These are phyloP conservation scores for Amphiduros pacificus DNA, from an alignment of 2,888 invertebrate genomes.

Conservation along the genomic window DNA sequence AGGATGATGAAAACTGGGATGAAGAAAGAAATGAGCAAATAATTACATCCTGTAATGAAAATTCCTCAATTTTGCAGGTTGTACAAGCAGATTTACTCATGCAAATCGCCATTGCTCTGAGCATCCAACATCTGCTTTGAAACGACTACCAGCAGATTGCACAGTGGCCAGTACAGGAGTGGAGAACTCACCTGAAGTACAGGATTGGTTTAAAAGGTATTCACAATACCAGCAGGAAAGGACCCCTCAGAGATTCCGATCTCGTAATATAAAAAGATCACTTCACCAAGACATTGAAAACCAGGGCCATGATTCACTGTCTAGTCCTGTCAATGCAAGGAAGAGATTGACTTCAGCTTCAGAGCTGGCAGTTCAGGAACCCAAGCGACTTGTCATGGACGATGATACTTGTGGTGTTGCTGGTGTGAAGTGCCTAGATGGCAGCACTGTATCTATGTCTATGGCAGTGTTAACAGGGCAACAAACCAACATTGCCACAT, in stretches of 20 bases:
- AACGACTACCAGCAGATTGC: constrained; percentile 36
- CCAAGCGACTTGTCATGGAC: too few relatives aligned
- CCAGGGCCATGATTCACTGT: not conserved
- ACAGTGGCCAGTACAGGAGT: not conserved
- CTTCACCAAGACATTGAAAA: constrained; percentile 26
- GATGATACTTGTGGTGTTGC: too few relatives aligned
- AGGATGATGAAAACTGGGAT: too few relatives aligned
- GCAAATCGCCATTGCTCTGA: constrained; percentile 76
- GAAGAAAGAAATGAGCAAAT: too few relatives aligned
- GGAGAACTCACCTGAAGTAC: constrained; percentile 1
- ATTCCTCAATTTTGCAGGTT: constrained; percentile 58
- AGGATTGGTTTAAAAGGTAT: constrained; percentile 24
- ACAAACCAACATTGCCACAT: too few relatives aligned
- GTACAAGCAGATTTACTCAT: constrained; percentile 73
- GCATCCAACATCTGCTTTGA: constrained; percentile 69
- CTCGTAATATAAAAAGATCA: constrained; percentile 23
- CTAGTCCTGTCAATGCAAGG: too few relatives aligned
- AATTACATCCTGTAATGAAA: too few relatives aligned
- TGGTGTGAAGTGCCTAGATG: too few relatives aligned
- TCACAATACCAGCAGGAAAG: not conserved
- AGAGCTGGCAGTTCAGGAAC: too few relatives aligned
- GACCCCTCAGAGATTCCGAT: constrained; percentile 1
- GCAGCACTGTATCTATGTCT: too few relatives aligned
- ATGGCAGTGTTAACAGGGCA: too few relatives aligned
- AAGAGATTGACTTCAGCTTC: too few relatives aligned